A percentile compares a stretch with the other conserved stretches of the same genome.
phyloP scores from a whole-genome alignment of 2,888 invertebrate species.

The Capitulum mitella region DNA sequence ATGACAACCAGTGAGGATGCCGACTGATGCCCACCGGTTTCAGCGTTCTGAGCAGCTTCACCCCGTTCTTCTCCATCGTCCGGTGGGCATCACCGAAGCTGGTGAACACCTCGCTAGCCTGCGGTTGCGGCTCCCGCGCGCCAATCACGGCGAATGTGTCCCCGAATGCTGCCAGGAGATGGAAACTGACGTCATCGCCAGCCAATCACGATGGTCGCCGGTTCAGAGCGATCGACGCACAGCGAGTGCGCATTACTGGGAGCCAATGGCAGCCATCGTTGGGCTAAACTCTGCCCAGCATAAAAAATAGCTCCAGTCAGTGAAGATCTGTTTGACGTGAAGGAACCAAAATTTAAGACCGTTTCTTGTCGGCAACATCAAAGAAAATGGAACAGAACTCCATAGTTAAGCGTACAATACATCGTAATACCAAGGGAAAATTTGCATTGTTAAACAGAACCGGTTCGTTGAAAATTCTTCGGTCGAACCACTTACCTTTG shows the following conservation, averaged over 20 bases:
- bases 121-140: slow-evolving; percentile 87
- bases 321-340: too few species aligned
- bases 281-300: too few species aligned
- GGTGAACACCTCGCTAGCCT: slow-evolving; percentile 91
- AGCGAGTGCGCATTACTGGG: background rate
- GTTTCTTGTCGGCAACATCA: too few species aligned
- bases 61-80: slow-evolving; percentile 80
- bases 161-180: slow-evolving; percentile 67
- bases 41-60: slow-evolving; percentile 77
- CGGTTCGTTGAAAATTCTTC: too few species aligned
- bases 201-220: slow-evolving; percentile 88
- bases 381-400: too few species aligned
- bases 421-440: too few species aligned
- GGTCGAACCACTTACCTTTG: slow-evolving; percentile 54
- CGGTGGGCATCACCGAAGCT: slow-evolving; percentile 91
- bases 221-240: slow-evolving; percentile 81
- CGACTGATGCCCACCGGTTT: slow-evolving; percentile 68
- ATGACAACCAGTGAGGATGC: too few species aligned
- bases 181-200: slow-evolving; percentile 54
- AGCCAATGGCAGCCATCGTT: background rate
- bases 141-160: slow-evolving; percentile 92
- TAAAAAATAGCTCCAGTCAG: too few species aligned
- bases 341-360: too few species aligned
- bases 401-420: too few species aligned
- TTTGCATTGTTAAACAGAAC: too few species aligned